These are phyloP conservation scores for Scaptodrosophila lebanonensis DNA, from an alignment of 1,140 invertebrate genomes.

Conservation along the genomic window DNA sequence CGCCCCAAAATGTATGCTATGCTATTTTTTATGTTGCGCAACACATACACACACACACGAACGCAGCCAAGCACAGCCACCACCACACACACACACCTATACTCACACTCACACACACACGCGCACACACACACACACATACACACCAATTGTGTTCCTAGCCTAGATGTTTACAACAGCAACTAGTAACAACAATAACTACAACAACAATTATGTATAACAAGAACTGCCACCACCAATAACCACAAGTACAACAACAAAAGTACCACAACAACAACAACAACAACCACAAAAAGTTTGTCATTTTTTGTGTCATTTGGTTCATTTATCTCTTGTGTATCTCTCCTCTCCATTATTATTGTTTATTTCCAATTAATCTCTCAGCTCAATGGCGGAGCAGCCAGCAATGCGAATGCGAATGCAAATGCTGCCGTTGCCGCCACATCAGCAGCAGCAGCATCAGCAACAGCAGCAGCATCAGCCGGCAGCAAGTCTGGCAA, in stretches of 20 bases:
- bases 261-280: slow-evolving; percentile 12
- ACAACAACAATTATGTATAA: too few species aligned
- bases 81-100: slow-evolving; percentile 21
- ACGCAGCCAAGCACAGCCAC: slow-evolving; percentile 12
- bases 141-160: slow-evolving; percentile 3
- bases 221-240: slow-evolving; percentile 3
- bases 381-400: slow-evolving; percentile 54
- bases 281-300: slow-evolving; percentile 24
- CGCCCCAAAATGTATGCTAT: too few species aligned
- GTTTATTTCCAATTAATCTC: slow-evolving; percentile 59
- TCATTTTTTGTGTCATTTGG: slow-evolving; percentile 60
- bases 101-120: slow-evolving; percentile 1
- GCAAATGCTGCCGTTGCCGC: slow-evolving; percentile 17
- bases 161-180: slow-evolving; percentile 11
- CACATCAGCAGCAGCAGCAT: slow-evolving; percentile 25
- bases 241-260: slow-evolving; percentile 22
- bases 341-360: slow-evolving; percentile 63
- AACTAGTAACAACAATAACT: slow-evolving; percentile 1
- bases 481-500: slow-evolving; percentile 12
- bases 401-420: slow-evolving; percentile 37
- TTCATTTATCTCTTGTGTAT: slow-evolving; percentile 68
- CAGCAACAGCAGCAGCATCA: slow-evolving; percentile 16
- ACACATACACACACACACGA: not conserved
- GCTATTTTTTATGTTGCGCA: too few species aligned
- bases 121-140: slow-evolving; percentile 20